Evolutionary conservation across 1,140 invertebrate genomes (phyloP), one percentile per base, ranked within the genome.

Genomic region (Brachionus manjavacas): DNA sequence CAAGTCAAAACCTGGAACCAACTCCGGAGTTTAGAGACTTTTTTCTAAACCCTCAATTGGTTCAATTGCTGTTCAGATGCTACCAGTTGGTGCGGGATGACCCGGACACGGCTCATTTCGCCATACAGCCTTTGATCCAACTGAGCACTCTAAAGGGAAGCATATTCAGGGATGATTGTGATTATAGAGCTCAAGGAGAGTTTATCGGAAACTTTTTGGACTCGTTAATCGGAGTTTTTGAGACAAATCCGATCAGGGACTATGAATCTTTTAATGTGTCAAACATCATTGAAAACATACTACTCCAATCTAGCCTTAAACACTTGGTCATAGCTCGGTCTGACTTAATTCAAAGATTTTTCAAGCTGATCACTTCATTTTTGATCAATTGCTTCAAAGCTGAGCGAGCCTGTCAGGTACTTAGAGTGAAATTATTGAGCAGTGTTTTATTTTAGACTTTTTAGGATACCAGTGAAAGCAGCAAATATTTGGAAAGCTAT

Each of bases 331-430:
- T 20, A 12, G 16, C 39, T 25, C 55, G 35, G 23, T 41, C 20
- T 39, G 31, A n/a, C 3, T 46, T 64, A 12, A 64, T 81, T n/a
- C 31, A 81, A 7, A 23, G n/a, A 3, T 66, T 81, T 81, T 68
- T 81, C 14, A 64, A 43, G 20, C 23, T 64, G 9, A 14, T 81
- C 0, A 25, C n/a, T 3, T 11, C 52, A 2, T 81, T 81, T 68
- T 41, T 81, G 25, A 20, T 81, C n/a, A 43, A 81, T 68, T 81
- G 79, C 28, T 81, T 81, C 79, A 81, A 81, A 68, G 79, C 79
- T 43, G 79, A 81, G n/a, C 49, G 28, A 68, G 14, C 52, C 3
- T 39, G 20, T 16, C n/a, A 81, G 20, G 52, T 64, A 68, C 43
- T 46, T 46, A 12, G 14, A 46, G 43, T 35, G 43, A 14, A 46